A percentile compares a stretch with the other conserved stretches of the same genome.
Conservation (phyloP, 2,113 vertebrate genomes). For the Colistium nudipinnis region DNA sequence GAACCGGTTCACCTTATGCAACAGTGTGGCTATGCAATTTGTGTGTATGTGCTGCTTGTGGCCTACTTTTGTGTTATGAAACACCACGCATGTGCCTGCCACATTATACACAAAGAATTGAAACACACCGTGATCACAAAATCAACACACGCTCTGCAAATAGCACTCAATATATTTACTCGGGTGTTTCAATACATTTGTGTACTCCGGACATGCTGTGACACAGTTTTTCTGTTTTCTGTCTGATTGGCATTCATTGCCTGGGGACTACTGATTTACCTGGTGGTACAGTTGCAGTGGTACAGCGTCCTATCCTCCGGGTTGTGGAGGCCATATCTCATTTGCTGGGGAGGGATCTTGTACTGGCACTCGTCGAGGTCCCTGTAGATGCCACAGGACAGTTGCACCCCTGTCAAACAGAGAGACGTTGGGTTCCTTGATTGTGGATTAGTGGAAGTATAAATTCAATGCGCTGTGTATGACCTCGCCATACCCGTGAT, state of each 20-base stretch:
- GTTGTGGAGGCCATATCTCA: constrained; percentile 83
- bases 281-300: constrained; percentile 87
- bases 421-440: neutral
- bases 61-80: constrained; percentile 31
- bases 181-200: neutral
- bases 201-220: neutral
- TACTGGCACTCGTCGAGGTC: constrained; percentile 78
- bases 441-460: neutral
- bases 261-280: constrained; percentile 62
- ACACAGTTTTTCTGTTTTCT: neutral
- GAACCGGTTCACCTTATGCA: constrained; percentile 16
- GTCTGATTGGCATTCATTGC: neutral
- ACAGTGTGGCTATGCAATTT: neutral
- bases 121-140: constrained; percentile 9
- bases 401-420: constrained; percentile 53
- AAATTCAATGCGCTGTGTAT: neutral
- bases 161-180: constrained; percentile 22
- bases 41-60: neutral
- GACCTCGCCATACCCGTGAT: constrained; percentile 50
- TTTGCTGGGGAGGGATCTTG: constrained; percentile 77
- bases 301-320: constrained; percentile 72
- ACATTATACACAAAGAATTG: neutral
- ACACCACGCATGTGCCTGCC: neutral
- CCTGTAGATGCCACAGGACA: constrained; percentile 75
- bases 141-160: neutral